Percentiles rank a stretch among this genome's conserved stretches.
phyloP scores from a whole-genome alignment of 2,113 vertebrate species.

The Theristicus caerulescens region DNA sequence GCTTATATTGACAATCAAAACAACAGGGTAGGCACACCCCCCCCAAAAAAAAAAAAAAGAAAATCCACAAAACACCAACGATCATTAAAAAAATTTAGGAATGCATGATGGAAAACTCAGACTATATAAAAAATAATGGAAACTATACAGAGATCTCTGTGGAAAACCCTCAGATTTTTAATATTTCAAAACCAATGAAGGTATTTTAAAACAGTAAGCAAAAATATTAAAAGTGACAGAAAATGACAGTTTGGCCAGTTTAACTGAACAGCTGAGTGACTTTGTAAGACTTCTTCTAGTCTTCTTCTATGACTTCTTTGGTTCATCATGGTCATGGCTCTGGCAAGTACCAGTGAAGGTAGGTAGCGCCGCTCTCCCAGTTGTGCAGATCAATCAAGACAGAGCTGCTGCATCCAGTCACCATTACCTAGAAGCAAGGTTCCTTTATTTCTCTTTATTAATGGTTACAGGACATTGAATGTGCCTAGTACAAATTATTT shows the following conservation, averaged over 20 bases:
- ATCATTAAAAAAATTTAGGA: not conserved
- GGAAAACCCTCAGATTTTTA: not conserved
- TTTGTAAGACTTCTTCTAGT: not conserved
- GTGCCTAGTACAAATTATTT: not conserved
- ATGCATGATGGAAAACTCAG: not conserved
- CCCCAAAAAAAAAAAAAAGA: too few species aligned
- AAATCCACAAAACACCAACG: not conserved
- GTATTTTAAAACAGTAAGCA: not conserved
- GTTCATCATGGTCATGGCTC: not conserved
- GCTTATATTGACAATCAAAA: not conserved
- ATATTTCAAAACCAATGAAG: not conserved
- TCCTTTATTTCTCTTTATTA: not conserved
- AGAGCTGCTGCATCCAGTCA: rapidly evolving
- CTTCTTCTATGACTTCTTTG: not conserved
- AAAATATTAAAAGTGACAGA: not conserved
- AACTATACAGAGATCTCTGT: not conserved
- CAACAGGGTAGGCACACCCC: not conserved
- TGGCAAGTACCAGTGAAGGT: not conserved
- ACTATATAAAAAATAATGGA: not conserved
- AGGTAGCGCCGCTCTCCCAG: not conserved
- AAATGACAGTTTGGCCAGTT: not conserved
- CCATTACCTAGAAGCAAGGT: rapidly evolving
- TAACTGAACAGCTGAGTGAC: not conserved
- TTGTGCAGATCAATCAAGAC: not conserved
- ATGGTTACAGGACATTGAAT: not conserved